These are phyloP conservation scores for Micromesistius poutassou DNA, from an alignment of 2,797 vertebrate genomes.

Conservation along the genomic window DNA sequence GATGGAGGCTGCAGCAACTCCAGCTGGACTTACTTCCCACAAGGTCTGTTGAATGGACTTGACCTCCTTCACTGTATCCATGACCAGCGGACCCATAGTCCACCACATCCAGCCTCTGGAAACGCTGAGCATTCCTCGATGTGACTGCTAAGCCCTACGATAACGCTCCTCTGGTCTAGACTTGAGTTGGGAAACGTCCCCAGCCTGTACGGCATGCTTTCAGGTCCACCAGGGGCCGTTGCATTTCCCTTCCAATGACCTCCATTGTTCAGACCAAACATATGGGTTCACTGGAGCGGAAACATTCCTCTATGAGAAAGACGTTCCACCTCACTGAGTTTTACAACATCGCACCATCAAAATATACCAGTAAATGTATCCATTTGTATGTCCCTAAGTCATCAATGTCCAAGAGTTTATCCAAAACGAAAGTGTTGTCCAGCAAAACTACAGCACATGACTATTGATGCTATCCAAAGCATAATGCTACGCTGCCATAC, in stretches of 20 bases:
- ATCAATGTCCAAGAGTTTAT: background rate
- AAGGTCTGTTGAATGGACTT: conserved; percentile 68
- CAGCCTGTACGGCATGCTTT: conserved; percentile 55
- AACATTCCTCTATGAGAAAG: conserved; percentile 64
- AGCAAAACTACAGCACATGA: background rate
- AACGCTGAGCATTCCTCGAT: conserved; percentile 10
- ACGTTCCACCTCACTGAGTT: conserved; percentile 40
- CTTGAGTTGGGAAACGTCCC: conserved; percentile 41
- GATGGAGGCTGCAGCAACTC: conserved; percentile 27
- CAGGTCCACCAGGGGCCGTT: conserved; percentile 36
- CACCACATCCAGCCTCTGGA: conserved; percentile 35
- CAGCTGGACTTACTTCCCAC: conserved; percentile 71
- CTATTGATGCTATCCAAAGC: background rate
- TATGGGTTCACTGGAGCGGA: conserved; percentile 78
- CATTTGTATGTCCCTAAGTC: background rate
- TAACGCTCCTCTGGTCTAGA: conserved; percentile 17
- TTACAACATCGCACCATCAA: conserved; percentile 17
- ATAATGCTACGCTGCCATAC: background rate
- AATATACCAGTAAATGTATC: background rate
- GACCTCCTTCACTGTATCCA: conserved; percentile 72
- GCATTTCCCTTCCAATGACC: conserved; percentile 50
- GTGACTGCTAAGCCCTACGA: conserved; percentile 23
- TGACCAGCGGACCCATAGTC: conserved; percentile 57
- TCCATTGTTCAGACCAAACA: conserved; percentile 63
- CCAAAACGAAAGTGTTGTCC: background rate